A percentile compares a stretch with the other conserved stretches of the same genome.
These are phyloP conservation scores for Corythaeola cristata DNA, from an alignment of 2,113 vertebrate genomes.

Conservation along the genomic window DNA sequence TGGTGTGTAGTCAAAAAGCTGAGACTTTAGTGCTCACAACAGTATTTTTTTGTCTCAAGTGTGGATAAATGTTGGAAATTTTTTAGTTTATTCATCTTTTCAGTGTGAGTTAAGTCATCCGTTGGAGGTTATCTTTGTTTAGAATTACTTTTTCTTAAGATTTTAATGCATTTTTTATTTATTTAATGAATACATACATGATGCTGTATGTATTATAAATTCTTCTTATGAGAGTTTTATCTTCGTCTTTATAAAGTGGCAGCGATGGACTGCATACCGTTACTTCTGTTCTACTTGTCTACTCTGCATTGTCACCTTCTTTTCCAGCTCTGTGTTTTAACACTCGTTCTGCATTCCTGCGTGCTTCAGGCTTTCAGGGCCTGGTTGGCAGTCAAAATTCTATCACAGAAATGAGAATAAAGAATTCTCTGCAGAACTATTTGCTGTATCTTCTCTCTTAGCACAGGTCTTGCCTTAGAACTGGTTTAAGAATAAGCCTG, in stretches of 20 bases:
- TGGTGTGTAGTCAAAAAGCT: background rate
- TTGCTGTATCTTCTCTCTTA: background rate
- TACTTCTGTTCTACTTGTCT: background rate
- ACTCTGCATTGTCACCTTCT: background rate
- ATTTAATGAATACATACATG: background rate
- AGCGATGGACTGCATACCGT: background rate
- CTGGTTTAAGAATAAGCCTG: background rate
- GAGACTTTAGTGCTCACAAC: background rate
- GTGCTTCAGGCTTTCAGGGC: background rate
- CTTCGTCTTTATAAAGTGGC: background rate
- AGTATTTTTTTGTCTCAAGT: background rate
- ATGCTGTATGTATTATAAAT: background rate
- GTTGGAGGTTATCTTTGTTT: background rate
- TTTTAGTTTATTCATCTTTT: background rate
- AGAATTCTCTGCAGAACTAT: background rate
- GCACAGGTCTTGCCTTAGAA: background rate
- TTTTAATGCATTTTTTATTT: background rate
- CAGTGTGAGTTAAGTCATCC: background rate
- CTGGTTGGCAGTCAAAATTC: background rate
- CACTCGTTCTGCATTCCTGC: background rate
- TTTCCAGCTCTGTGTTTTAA: background rate
- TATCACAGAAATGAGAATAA: background rate
- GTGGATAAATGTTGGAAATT: background rate
- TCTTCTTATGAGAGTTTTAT: background rate
- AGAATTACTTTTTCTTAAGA: background rate